Evolutionary conservation across 1,140 invertebrate species (phyloP).

Genomic region (Leucophenga varia): DNA sequence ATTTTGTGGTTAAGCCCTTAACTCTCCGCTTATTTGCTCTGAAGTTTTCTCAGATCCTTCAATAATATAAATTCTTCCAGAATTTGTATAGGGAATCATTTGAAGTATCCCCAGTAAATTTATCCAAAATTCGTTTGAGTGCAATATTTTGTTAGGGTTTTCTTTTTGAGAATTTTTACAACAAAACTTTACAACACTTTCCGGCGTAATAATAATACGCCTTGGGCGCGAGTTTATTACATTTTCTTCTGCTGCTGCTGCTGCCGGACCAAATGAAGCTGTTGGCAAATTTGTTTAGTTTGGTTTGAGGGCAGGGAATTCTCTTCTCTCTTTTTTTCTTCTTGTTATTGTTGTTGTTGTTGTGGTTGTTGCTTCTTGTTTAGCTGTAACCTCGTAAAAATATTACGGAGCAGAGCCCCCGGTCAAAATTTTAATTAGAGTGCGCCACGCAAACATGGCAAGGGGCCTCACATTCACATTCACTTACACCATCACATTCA

Average conservation of each 20-base stretch:
- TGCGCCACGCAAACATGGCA: conserved; percentile 41
- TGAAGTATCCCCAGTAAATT: no score
- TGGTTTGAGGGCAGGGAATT: conserved; percentile 9
- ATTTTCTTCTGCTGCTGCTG: no score
- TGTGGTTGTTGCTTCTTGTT: no score
- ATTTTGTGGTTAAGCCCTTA: no score
- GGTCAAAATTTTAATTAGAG: conserved; percentile 51
- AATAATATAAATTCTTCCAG: no score
- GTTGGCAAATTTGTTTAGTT: conserved; percentile 38
- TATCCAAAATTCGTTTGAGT: no score
- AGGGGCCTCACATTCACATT: conserved; percentile 7
- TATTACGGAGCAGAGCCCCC: conserved; percentile 27
- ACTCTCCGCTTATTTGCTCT: no score
- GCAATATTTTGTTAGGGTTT: no score
- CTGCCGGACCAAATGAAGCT: conserved; percentile 28
- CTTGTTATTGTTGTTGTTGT: conserved; percentile 10
- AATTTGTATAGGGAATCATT: no score
- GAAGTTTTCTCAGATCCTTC: no score
- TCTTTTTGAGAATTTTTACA: no score
- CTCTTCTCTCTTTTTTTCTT: conserved; percentile 8
- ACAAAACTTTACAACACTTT: no score
- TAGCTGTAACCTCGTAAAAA: conserved; percentile 32
- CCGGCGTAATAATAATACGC: conserved; percentile 16
- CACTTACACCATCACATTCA: not conserved
- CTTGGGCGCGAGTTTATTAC: conserved; percentile 35